Conservation (phyloP, 2,888 invertebrate genomes). For the Blera fallax region DNA sequence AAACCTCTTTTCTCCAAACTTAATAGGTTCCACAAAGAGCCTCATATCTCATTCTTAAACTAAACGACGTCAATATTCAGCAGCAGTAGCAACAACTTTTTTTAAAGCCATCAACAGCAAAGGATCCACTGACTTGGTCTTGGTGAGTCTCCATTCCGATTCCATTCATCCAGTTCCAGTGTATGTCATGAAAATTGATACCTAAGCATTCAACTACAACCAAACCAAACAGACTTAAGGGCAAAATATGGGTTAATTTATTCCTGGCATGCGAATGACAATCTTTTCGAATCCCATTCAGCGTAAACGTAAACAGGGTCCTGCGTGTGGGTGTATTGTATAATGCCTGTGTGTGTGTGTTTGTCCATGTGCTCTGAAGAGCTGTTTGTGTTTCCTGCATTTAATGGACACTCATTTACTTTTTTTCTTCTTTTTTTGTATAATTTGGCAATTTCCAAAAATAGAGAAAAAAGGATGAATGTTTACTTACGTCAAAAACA, state of each 20-base stretch:
- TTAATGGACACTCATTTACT: conserved; percentile 59
- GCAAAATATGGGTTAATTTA: conserved; percentile 69
- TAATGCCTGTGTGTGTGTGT: conserved; percentile 1
- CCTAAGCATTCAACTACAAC: conserved; percentile 38
- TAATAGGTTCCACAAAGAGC: conserved; percentile 9
- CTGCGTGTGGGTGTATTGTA: conserved; percentile 23
- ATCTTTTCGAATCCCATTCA: conserved; percentile 62
- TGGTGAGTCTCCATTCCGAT: not conserved
- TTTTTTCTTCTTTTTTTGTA: conserved; percentile 24
- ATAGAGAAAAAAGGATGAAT: conserved; percentile 19
- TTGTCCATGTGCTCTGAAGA: conserved; percentile 46
- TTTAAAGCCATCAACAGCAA: conserved; percentile 21
- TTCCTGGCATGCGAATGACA: conserved; percentile 70
- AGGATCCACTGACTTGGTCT: not conserved
- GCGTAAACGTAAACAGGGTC: conserved; percentile 39
- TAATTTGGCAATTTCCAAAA: conserved; percentile 64
- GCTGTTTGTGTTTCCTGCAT: conserved; percentile 64
- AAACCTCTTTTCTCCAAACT: not conserved
- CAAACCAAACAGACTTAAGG: conserved; percentile 32
- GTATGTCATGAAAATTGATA: conserved; percentile 36
- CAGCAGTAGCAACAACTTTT: conserved; percentile 24
- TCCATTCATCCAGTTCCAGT: too few relatives aligned
- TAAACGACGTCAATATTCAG: conserved; percentile 12
- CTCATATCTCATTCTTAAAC: conserved; percentile 17
- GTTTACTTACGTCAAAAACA: conserved; percentile 45